Conservation (phyloP, 1,140 invertebrate species). For the Drosophila albomicans region DNA sequence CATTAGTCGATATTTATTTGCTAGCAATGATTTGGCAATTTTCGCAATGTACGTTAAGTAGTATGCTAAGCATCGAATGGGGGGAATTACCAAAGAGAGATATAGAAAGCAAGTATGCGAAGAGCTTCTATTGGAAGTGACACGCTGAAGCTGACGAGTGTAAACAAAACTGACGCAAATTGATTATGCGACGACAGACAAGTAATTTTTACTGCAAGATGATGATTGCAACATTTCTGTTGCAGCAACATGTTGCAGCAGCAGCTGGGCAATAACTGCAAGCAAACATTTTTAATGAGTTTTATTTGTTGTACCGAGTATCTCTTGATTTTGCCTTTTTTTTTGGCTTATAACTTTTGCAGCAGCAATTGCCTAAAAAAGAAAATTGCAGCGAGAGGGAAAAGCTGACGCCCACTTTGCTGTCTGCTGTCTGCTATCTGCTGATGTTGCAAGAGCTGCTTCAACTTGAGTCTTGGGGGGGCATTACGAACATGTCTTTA, state of each 20-base stretch:
- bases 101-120: slow-evolving; percentile 10
- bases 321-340: not conserved
- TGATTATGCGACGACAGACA: slow-evolving; percentile 37
- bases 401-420: slow-evolving; percentile 43
- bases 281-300: slow-evolving; percentile 61
- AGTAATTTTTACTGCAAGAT: slow-evolving; percentile 37
- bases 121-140: slow-evolving; percentile 39
- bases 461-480: not conserved
- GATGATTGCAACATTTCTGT: slow-evolving; percentile 51
- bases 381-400: slow-evolving; percentile 37
- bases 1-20: slow-evolving; percentile 25
- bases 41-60: slow-evolving; percentile 5
- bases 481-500: slow-evolving; percentile 2
- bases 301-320: slow-evolving; percentile 38
- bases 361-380: slow-evolving; percentile 28
- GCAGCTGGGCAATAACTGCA: slow-evolving; percentile 42
- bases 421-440: not conserved
- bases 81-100: slow-evolving; percentile 37
- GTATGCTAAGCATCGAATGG: not conserved
- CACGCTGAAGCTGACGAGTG: slow-evolving; percentile 26
- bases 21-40: slow-evolving; percentile 49
- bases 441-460: not conserved
- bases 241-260: slow-evolving; percentile 58
- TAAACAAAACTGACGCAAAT: slow-evolving; percentile 52
- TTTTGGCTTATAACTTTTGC: slow-evolving; percentile 3